Base-by-base conservation (phyloP, 2,888 invertebrate species). In the Sinopyrophorus schimmeli region DNA sequence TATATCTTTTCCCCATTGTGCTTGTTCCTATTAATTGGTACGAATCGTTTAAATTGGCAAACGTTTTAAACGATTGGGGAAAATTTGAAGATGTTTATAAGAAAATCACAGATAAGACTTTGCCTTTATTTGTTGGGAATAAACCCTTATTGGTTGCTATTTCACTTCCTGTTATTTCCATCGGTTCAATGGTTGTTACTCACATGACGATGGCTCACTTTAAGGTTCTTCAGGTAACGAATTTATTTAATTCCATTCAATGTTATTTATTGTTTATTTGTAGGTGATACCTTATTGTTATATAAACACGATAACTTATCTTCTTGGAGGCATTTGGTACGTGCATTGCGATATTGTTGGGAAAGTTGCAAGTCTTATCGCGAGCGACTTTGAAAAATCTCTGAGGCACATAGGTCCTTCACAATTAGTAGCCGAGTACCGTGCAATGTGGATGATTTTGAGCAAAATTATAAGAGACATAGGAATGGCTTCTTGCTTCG, bases 151-250 rank as follows among this genome's bases (percentile, higher is more conserved):
- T 77, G 1, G 76, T 85, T 3, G 76, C 82, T 0, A 68, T 84
- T 1, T 65, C 77, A 1, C 72, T 87, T 47, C 85, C 86, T 0
- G 57, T 83, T 3, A 65, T 86, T 1, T 83, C 85, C 1, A 78
- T 79, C 3, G 74, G 78, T 0, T 83, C 82, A 0, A 86, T 86
- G 47, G 72, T 85, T 6, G 77, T 85, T 17, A 86, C 84, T 0
- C 86, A 87, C 60, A 63, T 82, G 0, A 85, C 86, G 0, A 86
- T 86, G 86, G 81, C 81, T 0, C 80, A 84, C 63, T 83, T 86
- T 64, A 78, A 80, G 55, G 63, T 82, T 3, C 62, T 79, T 47
- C 84, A 86, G 70, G 79, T 83, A 64, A n/a, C n/a, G n/a, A n/a
- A n/a, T n/a, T 53, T 31, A 47, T 35, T 39, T 24, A 5, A 16